Percentiles rank a stretch among this genome's conserved stretches.
phyloP scores from a whole-genome alignment of 1,140 invertebrate genomes.

The Cotesia glomerata region DNA sequence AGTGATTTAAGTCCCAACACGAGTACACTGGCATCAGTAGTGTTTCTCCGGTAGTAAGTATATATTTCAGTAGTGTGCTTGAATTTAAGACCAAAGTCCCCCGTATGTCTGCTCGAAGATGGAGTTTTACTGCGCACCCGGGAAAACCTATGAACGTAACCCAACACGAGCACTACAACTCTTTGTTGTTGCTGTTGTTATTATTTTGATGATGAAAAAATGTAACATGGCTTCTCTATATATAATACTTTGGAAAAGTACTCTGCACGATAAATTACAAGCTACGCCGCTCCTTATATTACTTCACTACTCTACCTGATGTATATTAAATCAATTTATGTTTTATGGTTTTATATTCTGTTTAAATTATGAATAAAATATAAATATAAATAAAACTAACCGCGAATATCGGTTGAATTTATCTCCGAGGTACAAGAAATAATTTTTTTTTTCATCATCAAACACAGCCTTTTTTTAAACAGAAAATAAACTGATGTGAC shows the following conservation, averaged over 20 bases:
- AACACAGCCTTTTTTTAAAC: constrained; percentile 20
- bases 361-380: too few relatives aligned
- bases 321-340: neutral
- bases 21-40: neutral
- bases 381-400: too few relatives aligned
- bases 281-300: too few relatives aligned
- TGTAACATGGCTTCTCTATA: neutral
- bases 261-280: neutral
- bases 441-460: neutral
- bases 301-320: too few relatives aligned
- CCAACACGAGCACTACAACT: neutral
- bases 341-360: neutral
- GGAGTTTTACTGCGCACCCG: constrained; percentile 24
- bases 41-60: constrained; percentile 12
- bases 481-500: neutral
- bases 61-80: constrained; percentile 16
- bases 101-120: constrained; percentile 21
- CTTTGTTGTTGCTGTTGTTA: constrained; percentile 21
- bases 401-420: too few relatives aligned
- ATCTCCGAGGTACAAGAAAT: neutral
- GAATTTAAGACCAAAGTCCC: constrained; percentile 21
- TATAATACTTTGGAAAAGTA: neutral
- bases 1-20: constrained; percentile 12
- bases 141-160: constrained; percentile 25
- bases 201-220: constrained; percentile 24